A percentile compares a stretch with the other conserved stretches of the same genome.
These are phyloP conservation scores for Pipistrellus kuhlii DNA, from an alignment of 2,797 vertebrate species.

Conservation along the genomic window DNA sequence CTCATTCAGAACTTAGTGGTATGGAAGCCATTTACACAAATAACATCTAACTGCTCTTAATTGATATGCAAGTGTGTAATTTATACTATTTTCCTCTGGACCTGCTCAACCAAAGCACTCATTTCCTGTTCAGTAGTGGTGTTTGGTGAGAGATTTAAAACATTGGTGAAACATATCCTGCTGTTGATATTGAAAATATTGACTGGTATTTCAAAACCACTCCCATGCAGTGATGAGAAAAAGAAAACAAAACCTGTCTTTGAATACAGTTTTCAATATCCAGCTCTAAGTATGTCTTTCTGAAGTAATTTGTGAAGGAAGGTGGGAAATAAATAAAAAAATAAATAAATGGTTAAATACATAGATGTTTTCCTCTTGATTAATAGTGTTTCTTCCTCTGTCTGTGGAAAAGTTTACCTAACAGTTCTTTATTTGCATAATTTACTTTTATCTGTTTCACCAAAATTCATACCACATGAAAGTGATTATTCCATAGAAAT, in stretches of 20 bases:
- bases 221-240: background rate
- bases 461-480: background rate
- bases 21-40: slow-evolving; percentile 73
- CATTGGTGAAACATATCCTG: background rate
- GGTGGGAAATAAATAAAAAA: background rate
- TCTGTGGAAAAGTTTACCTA: slow-evolving; percentile 1
- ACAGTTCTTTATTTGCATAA: background rate
- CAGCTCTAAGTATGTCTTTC: background rate
- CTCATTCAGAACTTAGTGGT: slow-evolving; percentile 16
- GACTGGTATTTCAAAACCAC: background rate
- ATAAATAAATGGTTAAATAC: background rate
- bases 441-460: background rate
- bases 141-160: slow-evolving; percentile 28
- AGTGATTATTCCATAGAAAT: background rate
- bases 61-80: slow-evolving; percentile 65
- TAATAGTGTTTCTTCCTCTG: background rate
- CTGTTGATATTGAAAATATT: background rate
- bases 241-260: background rate
- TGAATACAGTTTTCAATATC: background rate
- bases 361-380: background rate
- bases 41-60: slow-evolving; percentile 64
- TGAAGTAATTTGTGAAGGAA: background rate
- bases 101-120: slow-evolving; percentile 60
- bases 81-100: slow-evolving; percentile 66
- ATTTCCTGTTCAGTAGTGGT: slow-evolving; percentile 63